phyloP scores from a whole-genome alignment of 2,888 invertebrate genomes.

The Thereva unica region DNA sequence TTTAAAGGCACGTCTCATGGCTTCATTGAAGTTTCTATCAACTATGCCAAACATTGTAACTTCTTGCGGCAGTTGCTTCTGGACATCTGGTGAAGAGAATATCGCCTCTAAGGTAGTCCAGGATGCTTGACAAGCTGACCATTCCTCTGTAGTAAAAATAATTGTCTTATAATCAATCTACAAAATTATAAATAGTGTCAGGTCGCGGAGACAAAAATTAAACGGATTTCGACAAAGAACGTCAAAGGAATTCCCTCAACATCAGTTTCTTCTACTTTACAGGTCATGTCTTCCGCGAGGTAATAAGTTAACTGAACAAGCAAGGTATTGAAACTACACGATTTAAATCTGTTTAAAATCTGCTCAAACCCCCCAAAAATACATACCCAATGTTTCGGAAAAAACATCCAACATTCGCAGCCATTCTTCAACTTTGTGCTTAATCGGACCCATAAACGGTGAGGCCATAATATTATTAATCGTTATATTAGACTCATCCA shows the following conservation, averaged over 20 bases:
- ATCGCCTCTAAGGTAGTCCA: conserved; percentile 95
- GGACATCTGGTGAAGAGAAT: conserved; percentile 92
- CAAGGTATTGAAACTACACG: no score
- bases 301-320: no score
- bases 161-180: neutral
- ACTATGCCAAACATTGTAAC: conserved; percentile 83
- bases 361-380: neutral
- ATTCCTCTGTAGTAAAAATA: conserved; percentile 69
- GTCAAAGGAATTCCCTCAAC: no score
- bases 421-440: conserved; percentile 83
- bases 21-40: conserved; percentile 88
- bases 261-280: no score
- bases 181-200: neutral
- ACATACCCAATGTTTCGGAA: conserved; percentile 73
- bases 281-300: no score
- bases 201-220: no score
- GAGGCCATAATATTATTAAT: conserved; percentile 87
- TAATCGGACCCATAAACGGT: conserved; percentile 83
- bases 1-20: conserved; percentile 81
- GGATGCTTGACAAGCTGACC: conserved; percentile 86
- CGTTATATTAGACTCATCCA: conserved; percentile 87
- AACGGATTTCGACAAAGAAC: no score
- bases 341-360: no score
- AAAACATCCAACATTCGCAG: conserved; percentile 75
- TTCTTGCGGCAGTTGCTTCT: conserved; percentile 88